These are phyloP conservation scores for Odontamblyopus lacepedii DNA, from an alignment of 2,797 vertebrate species.

Conservation along the genomic window DNA sequence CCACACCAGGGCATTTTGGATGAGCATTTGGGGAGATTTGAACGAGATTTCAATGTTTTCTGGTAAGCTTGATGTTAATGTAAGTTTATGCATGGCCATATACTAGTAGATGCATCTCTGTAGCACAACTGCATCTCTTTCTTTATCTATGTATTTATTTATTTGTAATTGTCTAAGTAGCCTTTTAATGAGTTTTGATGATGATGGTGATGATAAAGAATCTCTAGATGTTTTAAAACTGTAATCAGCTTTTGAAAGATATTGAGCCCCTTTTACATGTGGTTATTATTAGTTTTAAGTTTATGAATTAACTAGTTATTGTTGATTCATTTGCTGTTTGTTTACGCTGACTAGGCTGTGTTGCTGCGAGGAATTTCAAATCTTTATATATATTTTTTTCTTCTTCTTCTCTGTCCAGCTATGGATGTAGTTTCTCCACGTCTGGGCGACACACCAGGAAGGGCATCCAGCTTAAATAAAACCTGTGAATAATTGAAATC, in stretches of 20 bases:
- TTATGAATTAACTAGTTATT: not conserved
- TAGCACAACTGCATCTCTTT: not conserved
- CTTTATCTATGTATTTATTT: not conserved
- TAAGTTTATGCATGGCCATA: not conserved
- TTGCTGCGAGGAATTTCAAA: not conserved
- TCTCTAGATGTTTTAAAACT: not conserved
- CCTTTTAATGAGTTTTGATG: not conserved
- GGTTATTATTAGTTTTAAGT: not conserved
- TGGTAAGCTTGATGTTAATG: conserved; percentile 22
- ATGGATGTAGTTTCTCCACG: not conserved
- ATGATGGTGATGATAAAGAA: no score
- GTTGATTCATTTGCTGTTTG: not conserved
- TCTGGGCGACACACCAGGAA: not conserved
- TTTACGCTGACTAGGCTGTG: conserved; percentile 20
- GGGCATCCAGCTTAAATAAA: not conserved
- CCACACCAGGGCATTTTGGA: conserved; percentile 19
- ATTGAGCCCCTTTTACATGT: not conserved
- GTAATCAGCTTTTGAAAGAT: not conserved
- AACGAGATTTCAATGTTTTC: conserved; percentile 19
- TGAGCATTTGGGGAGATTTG: conserved; percentile 14
- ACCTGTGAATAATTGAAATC: not conserved
- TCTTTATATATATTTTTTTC: no score
- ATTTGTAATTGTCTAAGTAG: no score
- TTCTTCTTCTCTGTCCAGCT: not conserved
- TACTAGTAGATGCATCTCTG: not conserved